Base-by-base conservation (phyloP, 2,888 invertebrate species). In the Hypomecis atomaria region DNA sequence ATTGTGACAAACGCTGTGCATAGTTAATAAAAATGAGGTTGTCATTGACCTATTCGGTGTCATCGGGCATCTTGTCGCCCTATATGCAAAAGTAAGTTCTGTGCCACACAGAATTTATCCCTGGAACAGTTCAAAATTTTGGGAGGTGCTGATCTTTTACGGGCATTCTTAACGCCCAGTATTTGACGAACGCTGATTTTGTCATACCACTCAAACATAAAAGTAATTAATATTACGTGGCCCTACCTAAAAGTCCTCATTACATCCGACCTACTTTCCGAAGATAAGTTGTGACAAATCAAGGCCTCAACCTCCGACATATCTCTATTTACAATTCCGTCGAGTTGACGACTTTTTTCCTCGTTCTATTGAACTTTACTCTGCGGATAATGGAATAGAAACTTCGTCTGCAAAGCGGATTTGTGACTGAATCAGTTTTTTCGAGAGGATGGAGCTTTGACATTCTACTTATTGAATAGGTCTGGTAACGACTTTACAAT, bases 211-310 rank as follows among this genome's bases (percentile, higher is more conserved):
- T n/a, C n/a, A n/a, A n/a, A n/a, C n/a, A n/a, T n/a, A n/a, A n/a
- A n/a, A n/a, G n/a, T n/a, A n/a, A n/a, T n/a, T n/a, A n/a, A n/a
- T n/a, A n/a, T n/a, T 38, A 3, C 1, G 38, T 38, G 23, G 0
- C 50, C 10, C 43, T 5, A 36, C 7, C 0, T 38, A 42, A 42
- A 11, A 8, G 42, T 44, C 65, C 68, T 72, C 34, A 68, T 10
- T 67, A 60, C 69, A 54, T 45, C 66, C 60, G 7, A 58, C 53
- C 53, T 57, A 67, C 65, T 67, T 70, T 60, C 65, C 72, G 70
- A 68, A 79, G 84, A 84, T 83, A 83, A 79, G 79, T 76, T 76
- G 79, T 80, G 81, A 85, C 84, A 83, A 84, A 85, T 85, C 84
- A 80, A 78, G 76, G 78, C 75, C 75, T 73, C 70, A 73, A 74